Percentiles rank a stretch among this genome's conserved stretches.
These are phyloP conservation scores for Rhea americana DNA, from an alignment of 2,113 vertebrate genomes.

Conservation along the genomic window DNA sequence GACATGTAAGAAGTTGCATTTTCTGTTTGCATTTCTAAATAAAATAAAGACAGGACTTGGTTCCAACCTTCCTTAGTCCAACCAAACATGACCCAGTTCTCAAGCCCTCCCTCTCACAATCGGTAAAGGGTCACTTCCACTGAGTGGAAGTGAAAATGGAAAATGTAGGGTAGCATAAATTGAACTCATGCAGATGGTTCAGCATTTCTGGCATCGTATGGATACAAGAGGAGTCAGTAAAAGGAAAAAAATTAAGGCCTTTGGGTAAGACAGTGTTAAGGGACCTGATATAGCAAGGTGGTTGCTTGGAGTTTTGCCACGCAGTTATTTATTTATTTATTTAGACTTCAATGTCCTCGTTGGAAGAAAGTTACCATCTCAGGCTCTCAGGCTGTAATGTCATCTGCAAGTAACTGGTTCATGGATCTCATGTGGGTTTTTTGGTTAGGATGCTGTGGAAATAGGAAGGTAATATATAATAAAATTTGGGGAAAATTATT, in stretches of 20 bases:
- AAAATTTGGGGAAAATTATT: background rate
- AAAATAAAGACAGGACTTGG: background rate
- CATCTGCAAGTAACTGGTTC: background rate
- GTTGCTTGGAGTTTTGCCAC: background rate
- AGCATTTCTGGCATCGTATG: background rate
- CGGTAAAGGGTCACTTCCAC: background rate
- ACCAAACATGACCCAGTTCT: background rate
- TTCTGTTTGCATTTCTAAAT: background rate
- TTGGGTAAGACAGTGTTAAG: background rate
- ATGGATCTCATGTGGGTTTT: background rate
- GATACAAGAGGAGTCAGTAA: background rate
- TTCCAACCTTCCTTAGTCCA: background rate
- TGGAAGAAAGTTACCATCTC: background rate
- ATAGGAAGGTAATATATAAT: background rate
- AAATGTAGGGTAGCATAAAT: background rate
- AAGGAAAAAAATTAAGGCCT: background rate
- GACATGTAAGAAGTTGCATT: background rate
- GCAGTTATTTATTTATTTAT: too few species aligned
- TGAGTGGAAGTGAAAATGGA: fast-evolving
- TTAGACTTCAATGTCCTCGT: background rate
- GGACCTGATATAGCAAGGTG: fast-evolving
- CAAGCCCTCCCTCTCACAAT: background rate
- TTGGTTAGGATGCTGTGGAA: background rate
- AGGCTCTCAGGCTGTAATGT: background rate
- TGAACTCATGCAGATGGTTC: background rate